These are phyloP conservation scores for Syngnathoides biaculeatus DNA, from an alignment of 2,113 vertebrate species.

Conservation along the genomic window DNA sequence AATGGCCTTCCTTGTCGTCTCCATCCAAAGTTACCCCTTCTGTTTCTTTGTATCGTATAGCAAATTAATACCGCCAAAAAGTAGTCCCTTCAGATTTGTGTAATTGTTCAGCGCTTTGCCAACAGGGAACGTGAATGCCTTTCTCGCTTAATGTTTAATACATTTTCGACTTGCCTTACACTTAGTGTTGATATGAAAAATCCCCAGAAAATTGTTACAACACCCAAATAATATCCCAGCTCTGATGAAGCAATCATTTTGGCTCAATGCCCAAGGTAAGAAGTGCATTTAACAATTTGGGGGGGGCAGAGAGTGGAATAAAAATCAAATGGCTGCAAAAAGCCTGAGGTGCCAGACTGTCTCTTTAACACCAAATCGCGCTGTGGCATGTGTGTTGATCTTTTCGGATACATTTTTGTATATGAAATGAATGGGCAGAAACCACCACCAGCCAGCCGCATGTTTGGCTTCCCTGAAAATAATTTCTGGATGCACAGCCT, in stretches of 20 bases:
- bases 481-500: no score
- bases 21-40: background rate
- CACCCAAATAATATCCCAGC: background rate
- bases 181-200: constrained; percentile 1
- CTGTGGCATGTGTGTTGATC: background rate
- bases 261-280: background rate
- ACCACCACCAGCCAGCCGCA: no score
- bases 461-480: no score
- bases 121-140: background rate
- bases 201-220: background rate
- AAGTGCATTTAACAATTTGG: background rate
- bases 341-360: background rate
- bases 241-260: constrained; percentile 5
- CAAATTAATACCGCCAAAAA: background rate
- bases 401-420: background rate
- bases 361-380: background rate
- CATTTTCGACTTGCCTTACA: background rate
- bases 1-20: background rate
- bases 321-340: background rate
- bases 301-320: background rate
- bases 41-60: background rate
- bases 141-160: background rate
- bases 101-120: background rate
- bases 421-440: background rate
- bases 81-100: background rate